Percentiles rank a stretch among this genome's conserved stretches.
Evolutionary conservation across 2,797 vertebrate species (phyloP).

Genomic region (Oreonectes daqikongensis): DNA sequence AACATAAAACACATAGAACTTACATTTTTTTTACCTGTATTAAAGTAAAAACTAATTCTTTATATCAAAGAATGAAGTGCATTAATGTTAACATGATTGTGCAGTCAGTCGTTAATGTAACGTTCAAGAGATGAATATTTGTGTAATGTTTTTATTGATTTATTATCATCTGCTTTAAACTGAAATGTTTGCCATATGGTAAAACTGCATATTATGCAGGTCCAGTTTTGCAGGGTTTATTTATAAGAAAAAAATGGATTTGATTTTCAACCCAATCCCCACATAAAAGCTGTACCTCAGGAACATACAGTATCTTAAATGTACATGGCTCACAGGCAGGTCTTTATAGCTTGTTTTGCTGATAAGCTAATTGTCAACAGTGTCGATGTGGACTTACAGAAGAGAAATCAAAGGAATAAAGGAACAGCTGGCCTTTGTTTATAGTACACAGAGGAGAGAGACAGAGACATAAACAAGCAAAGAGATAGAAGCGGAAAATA

Average conservation of each 20-base stretch:
- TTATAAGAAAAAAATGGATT: not conserved
- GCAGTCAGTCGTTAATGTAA: too few relatives aligned
- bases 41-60: too few relatives aligned
- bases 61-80: too few relatives aligned
- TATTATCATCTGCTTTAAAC: too few relatives aligned
- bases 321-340: not conserved
- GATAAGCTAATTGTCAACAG: constrained; percentile 54
- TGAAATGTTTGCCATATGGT: too few relatives aligned
- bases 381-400: constrained; percentile 36
- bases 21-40: too few relatives aligned
- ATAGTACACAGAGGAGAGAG: constrained; percentile 15
- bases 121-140: too few relatives aligned
- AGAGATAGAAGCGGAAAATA: constrained; percentile 27
- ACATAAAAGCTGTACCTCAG: not conserved
- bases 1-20: too few relatives aligned
- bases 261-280: not conserved
- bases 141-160: too few relatives aligned
- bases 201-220: too few relatives aligned
- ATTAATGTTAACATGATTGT: too few relatives aligned
- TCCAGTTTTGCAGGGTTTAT: too few relatives aligned
- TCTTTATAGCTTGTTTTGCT: constrained; percentile 5
- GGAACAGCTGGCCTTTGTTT: constrained; percentile 46
- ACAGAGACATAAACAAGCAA: constrained; percentile 24
- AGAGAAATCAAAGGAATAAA: constrained; percentile 39
- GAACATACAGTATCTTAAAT: not conserved